These are phyloP conservation scores for Cremastobaeus sp. DNA, from an alignment of 2,888 invertebrate genomes.

Conservation along the genomic window DNA sequence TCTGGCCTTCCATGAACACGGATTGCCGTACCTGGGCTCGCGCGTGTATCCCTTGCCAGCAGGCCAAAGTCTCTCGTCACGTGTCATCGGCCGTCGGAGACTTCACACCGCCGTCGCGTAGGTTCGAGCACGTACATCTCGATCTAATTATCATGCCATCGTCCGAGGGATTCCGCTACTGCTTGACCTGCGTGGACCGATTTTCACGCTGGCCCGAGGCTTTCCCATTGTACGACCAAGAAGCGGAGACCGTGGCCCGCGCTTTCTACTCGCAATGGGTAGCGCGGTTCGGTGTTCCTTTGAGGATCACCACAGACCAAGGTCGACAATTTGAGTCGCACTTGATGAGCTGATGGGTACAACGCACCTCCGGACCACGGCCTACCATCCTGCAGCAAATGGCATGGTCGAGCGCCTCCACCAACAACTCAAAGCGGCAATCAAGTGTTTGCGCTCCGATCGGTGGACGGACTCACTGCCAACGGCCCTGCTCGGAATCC, in stretches of 20 bases:
- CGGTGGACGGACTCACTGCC: constrained; percentile 60
- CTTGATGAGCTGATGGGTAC: constrained; percentile 27
- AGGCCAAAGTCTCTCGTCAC: neutral
- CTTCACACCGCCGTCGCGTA: constrained; percentile 13
- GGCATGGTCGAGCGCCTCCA: neutral
- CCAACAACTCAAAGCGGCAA: constrained; percentile 1
- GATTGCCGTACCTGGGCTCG: constrained; percentile 64
- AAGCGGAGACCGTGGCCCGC: constrained; percentile 10
- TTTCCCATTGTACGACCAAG: neutral
- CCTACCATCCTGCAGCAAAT: constrained; percentile 1
- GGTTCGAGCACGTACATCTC: constrained; percentile 76
- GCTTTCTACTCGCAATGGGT: constrained; percentile 32
- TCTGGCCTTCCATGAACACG: constrained; percentile 66
- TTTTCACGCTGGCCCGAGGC: constrained; percentile 62
- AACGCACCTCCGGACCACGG: neutral
- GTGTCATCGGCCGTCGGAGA: neutral
- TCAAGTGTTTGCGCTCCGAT: neutral
- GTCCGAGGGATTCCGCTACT: constrained; percentile 67
- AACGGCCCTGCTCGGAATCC: constrained; percentile 62
- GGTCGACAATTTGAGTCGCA: constrained; percentile 66
- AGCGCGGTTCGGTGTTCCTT: constrained; percentile 61
- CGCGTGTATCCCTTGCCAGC: neutral
- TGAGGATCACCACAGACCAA: constrained; percentile 67
- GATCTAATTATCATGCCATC: constrained; percentile 76
- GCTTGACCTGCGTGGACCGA: constrained; percentile 70